Conservation (phyloP, 2,888 invertebrate genomes). For the Agrotis segetum region DNA sequence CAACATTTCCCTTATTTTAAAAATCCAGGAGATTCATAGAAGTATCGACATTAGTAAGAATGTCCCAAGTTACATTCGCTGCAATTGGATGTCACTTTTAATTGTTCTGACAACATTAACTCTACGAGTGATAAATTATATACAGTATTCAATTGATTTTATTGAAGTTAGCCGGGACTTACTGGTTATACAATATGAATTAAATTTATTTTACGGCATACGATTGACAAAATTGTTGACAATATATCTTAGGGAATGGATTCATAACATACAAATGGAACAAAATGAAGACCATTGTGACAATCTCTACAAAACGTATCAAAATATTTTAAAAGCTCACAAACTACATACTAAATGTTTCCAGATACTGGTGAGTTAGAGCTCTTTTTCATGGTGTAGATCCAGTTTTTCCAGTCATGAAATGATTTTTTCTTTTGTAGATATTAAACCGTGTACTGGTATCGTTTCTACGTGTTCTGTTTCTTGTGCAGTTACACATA, state of each 20-base stretch:
- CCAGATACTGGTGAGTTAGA: conserved; percentile 10
- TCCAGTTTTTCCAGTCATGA: not conserved
- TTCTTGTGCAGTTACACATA: not conserved
- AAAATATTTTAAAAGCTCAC: conserved; percentile 10
- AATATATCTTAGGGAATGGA: conserved; percentile 7
- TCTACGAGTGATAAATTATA: too few relatives aligned
- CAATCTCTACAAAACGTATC: not conserved
- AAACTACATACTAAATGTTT: conserved; percentile 1
- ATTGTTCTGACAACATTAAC: not conserved
- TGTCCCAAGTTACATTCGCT: not conserved
- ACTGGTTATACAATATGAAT: not conserved
- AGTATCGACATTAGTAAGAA: not conserved
- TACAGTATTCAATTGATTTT: not conserved
- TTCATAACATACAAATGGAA: not conserved
- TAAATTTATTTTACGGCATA: conserved; percentile 19
- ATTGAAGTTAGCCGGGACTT: not conserved
- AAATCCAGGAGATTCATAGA: conserved; percentile 19
- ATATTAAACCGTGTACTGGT: not conserved
- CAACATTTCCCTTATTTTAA: conserved; percentile 16
- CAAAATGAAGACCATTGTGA: conserved; percentile 3
- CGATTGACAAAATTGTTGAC: conserved; percentile 2
- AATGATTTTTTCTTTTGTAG: not conserved
- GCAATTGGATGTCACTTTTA: not conserved
- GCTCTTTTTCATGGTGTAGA: not conserved
- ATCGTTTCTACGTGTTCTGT: not conserved